Percentiles rank a stretch among this genome's conserved stretches.
phyloP scores from a whole-genome alignment of 2,113 vertebrate genomes.

The Trogon melanurus region DNA sequence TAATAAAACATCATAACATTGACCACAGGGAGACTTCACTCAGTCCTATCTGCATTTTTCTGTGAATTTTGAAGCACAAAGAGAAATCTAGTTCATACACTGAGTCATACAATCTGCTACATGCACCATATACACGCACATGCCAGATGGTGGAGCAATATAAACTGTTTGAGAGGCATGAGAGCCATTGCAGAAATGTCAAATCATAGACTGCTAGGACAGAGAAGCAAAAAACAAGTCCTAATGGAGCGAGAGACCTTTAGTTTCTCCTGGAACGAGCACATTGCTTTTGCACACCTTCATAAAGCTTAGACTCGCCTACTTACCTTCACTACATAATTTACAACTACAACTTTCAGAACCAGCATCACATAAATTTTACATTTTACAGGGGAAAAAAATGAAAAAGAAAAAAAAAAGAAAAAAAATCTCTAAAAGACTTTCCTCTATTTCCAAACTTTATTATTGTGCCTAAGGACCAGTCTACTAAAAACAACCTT shows the following conservation, averaged over 20 bases:
- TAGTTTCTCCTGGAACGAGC: constrained; percentile 1
- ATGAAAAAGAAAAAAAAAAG: neutral
- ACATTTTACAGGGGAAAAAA: neutral
- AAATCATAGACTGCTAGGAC: neutral
- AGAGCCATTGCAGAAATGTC: neutral
- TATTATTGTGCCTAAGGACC: neutral
- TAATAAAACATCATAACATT: neutral
- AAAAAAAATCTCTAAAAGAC: neutral
- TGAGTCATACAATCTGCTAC: neutral
- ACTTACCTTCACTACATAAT: constrained; percentile 34
- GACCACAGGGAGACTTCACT: neutral
- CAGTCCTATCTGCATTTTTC: neutral
- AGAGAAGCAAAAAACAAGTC: neutral
- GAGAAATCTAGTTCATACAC: neutral
- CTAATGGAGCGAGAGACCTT: constrained; percentile 35
- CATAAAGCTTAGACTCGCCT: neutral
- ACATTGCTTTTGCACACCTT: neutral
- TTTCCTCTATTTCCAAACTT: neutral
- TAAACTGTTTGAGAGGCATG: neutral
- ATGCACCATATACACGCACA: neutral
- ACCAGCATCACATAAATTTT: neutral
- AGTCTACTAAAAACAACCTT: neutral
- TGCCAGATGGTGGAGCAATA: neutral
- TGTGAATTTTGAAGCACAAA: neutral
- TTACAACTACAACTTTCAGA: constrained; percentile 36